Percentiles rank a stretch among this genome's conserved stretches.
phyloP scores from a whole-genome alignment of 1,140 invertebrate genomes.

The Idris sp. region DNA sequence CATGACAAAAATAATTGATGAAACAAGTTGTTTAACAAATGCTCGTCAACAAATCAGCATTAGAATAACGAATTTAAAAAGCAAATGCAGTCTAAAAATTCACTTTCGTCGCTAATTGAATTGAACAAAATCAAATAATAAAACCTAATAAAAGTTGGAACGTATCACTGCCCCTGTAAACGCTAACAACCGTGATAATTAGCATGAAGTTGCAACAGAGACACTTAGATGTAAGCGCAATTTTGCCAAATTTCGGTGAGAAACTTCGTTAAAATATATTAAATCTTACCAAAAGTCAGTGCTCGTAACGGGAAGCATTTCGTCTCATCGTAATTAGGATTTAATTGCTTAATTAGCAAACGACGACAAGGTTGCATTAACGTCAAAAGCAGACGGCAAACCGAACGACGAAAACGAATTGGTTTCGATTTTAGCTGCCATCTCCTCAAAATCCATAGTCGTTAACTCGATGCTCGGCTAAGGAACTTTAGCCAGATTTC shows the following conservation, averaged over 20 bases:
- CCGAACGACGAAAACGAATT: constrained; percentile 63
- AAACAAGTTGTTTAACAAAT: no score
- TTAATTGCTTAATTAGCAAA: constrained; percentile 68
- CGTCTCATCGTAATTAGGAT: constrained; percentile 61
- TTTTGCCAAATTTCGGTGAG: constrained; percentile 27
- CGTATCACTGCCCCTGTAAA: background rate
- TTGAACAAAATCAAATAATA: constrained; percentile 4
- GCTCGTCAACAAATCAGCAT: no score
- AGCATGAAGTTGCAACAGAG: constrained; percentile 21
- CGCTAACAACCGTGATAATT: constrained; percentile 32
- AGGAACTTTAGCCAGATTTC: constrained; percentile 54
- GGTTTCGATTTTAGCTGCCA: constrained; percentile 61
- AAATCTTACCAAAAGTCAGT: constrained; percentile 53
- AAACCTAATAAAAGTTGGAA: constrained; percentile 11
- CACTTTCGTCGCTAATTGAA: no score
- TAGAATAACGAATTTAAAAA: no score
- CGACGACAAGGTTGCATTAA: constrained; percentile 56
- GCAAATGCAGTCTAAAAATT: no score
- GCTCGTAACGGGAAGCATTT: constrained; percentile 24
- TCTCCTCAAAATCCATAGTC: constrained; percentile 37
- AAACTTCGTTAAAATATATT: constrained; percentile 50
- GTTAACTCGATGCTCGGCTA: constrained; percentile 43
- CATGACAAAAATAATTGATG: no score
- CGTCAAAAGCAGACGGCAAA: constrained; percentile 57
- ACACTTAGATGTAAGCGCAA: constrained; percentile 15